Conservation (phyloP, 2,888 invertebrate species). For the Himalopsyche japonica region DNA sequence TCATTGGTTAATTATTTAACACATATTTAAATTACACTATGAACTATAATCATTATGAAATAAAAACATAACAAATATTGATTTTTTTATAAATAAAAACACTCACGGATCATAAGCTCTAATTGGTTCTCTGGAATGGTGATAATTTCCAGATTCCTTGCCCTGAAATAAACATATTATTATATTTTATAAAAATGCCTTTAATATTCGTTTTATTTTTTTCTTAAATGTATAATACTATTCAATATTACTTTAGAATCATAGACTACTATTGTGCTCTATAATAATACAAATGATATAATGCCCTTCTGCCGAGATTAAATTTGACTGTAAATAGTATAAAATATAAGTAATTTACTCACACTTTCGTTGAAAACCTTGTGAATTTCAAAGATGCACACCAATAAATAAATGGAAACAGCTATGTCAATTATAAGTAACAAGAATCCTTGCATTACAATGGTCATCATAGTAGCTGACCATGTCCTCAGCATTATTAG, state of each 20-base stretch:
- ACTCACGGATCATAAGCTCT: slow-evolving; percentile 6
- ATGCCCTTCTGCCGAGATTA: neutral
- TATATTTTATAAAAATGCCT: too few species aligned
- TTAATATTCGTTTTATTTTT: too few species aligned
- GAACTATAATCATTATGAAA: too few species aligned
- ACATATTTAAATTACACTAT: too few species aligned
- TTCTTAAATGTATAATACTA: too few species aligned
- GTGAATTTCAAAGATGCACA: slow-evolving; percentile 8
- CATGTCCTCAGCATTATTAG: neutral
- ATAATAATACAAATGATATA: too few species aligned
- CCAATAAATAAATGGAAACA: neutral
- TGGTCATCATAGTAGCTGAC: slow-evolving; percentile 8
- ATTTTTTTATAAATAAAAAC: neutral
- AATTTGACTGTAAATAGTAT: neutral
- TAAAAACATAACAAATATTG: too few species aligned
- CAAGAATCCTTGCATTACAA: slow-evolving; percentile 9
- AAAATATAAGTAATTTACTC: neutral
- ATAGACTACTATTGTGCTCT: too few species aligned
- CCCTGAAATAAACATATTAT: neutral
- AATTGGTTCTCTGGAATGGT: slow-evolving; percentile 1
- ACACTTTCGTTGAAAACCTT: neutral
- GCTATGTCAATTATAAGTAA: slow-evolving; percentile 6
- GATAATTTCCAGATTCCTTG: neutral
- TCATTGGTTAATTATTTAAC: too few species aligned
- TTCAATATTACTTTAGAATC: too few species aligned